Base-by-base conservation (phyloP, 2,888 invertebrate species). In the Watsonalla binaria region DNA sequence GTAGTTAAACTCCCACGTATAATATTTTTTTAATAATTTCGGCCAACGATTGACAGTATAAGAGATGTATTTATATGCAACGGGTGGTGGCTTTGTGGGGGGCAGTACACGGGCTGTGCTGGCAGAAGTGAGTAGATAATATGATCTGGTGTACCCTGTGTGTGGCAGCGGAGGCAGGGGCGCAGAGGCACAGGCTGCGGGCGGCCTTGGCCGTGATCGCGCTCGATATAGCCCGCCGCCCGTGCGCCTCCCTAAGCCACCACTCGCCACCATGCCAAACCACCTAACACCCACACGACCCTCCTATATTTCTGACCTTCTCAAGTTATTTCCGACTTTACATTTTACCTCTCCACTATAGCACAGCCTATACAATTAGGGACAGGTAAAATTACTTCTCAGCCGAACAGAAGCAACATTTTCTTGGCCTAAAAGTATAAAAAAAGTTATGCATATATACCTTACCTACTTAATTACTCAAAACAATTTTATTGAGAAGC, bases 151-250 rank as follows among this genome's bases (percentile, higher is more conserved):
- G 45, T 11, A 13, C n/a, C 6, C 24, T 49, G 57, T 47, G 58
- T 51, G 46, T 56, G 50, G 53, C 54, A 57, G 61, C 57, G 65
- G 24, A 24, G 60, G 67, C 61, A 57, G 61, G 66, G 68, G 74
- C 71, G 70, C 69, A 76, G 72, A 71, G 72, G 77, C 71, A 59
- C 65, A 66, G 72, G 68, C 57, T 65, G 72, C 56, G 70, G 71
- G 78, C 80, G 83, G 81, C 90, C 90, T 90, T 90, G 90, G 87
- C 90, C 90, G 86, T 90, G 90, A 90, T 88, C 89, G 87, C 82
- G 89, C 89, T 89, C 89, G 86, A 90, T 90, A 90, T 90, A 90
- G 85, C 85, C 73, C 74, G 73, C 69, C 66, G 78, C 76, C 70
- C 72, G 61, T 66, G 71, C 63, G 62, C 57, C 65, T 64, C 57